phyloP scores from a whole-genome alignment of 2,797 vertebrate species.

The Heteromormyrus szaboi region DNA sequence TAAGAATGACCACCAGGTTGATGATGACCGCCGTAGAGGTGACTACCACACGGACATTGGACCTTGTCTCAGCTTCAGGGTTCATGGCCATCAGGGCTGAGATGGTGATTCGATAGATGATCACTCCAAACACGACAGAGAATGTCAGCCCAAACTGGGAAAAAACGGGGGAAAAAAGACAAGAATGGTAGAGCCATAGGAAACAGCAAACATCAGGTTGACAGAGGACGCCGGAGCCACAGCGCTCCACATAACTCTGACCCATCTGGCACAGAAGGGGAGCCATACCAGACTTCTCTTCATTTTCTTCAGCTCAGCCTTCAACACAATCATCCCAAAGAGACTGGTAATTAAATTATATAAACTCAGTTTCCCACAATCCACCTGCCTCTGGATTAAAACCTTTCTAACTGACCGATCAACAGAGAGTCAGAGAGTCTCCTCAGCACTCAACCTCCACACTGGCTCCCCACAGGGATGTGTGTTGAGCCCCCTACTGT shows the following conservation, averaged over 20 bases:
- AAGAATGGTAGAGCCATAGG: conserved; percentile 9
- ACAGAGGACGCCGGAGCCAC: background rate
- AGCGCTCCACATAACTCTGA: background rate
- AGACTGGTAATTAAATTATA: background rate
- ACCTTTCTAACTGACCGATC: background rate
- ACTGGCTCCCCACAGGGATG: too few relatives aligned
- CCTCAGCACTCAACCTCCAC: too few relatives aligned
- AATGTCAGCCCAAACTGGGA: conserved; percentile 80
- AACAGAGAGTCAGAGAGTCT: background rate
- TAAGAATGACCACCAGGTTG: conserved; percentile 89
- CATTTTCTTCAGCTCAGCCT: background rate
- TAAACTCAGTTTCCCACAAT: background rate
- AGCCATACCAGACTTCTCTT: background rate
- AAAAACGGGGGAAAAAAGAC: conserved; percentile 23
- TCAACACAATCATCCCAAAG: background rate
- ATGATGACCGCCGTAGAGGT: conserved; percentile 92
- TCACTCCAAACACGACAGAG: conserved; percentile 87
- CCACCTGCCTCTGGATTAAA: background rate
- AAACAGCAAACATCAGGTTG: background rate
- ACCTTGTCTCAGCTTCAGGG: conserved; percentile 71
- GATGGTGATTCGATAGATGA: conserved; percentile 84
- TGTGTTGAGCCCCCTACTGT: too few relatives aligned
- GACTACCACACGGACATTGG: conserved; percentile 83
- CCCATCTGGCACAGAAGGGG: background rate
- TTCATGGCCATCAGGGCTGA: conserved; percentile 86